Base-by-base conservation (phyloP, 53 echinoderm and acorn worm genomes). In the Zoroaster sp. region DNA sequence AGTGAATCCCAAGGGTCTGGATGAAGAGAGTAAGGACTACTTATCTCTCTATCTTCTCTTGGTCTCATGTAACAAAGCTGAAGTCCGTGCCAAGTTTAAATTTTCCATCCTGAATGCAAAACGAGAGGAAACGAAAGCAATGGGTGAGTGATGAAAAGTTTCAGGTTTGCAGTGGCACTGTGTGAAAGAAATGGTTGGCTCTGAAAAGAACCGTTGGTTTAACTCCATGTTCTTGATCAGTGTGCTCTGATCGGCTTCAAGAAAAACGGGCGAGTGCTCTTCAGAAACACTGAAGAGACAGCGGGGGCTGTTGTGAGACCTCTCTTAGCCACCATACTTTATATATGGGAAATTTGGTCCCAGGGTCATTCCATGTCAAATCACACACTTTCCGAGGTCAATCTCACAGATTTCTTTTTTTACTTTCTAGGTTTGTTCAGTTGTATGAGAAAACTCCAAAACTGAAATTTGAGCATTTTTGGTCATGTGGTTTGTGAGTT, bases 21-120 rank as follows among this genome's bases (percentile, higher is more conserved):
- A 97, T 90, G 97, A 97, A 71, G 97, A 97, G 69, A 97, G 97
- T 92, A 97, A 97, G 77, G 97, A 97, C 87, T 97, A 97, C 47
- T 65, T 97, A 17, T 97, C 97, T 25, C 94, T 97, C 25, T 97
- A 97, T 38, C 77, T 97, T 12, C 91, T 97, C 21, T 87, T 97
- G 17, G 95, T 97, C 33, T 95, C 95, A 18, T 97, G 97, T 35
- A 95, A 95, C 51, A 97, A 97, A 89, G 87, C 90, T 77, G 97
- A 97, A 90, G 97, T 97, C 88, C 59, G 97, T 78, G 97, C 97
- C 25, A 97, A 97, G 86, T 97, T 97, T 75, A 97, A 97, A 68
- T 97, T 97, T 73, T 97, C 97, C 42, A 97, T 97, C 34, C 92
- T 97, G 21, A 97, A 97, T 87, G 97, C 97, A 31, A 97, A 97